Base-by-base conservation (phyloP, 2,888 invertebrate species). In the Pristionchus arcanus region DNA sequence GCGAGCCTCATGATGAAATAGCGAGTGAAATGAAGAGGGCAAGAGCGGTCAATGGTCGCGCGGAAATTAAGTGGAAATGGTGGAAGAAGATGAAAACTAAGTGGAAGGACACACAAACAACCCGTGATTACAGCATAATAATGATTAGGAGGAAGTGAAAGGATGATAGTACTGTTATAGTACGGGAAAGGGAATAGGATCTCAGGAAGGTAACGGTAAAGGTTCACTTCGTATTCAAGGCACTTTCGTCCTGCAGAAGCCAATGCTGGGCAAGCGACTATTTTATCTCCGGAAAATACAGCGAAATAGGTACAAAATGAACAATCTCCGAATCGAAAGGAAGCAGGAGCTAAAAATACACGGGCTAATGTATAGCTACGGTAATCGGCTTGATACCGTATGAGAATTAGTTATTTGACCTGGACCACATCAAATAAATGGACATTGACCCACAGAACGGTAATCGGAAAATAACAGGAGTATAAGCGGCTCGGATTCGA, bases 101-200 rank as follows among this genome's bases (percentile, higher is more conserved):
- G 25, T 37, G 74, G 19, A 25, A 77, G 68, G 68, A 68, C 68
- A 68, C 68, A 28, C 63, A 59, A 63, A 68, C 68, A 68, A 63
- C 63, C 31, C 68, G 68, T 68, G 31, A 68, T 68, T 68, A 68
- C 68, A n/a, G n/a, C 63, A 25, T n/a, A 55, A 16, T n/a, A 68
- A 15, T 68, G 68, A 68, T 68, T 68, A 19, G 42, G 42, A 31
- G 68, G 31, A 68, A 68, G 31, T 68, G 68, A 68, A 28, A 66
- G 66, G 68, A n/a, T 25, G n/a, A 11, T 63, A 63, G 25, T 63
- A n/a, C 63, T 63, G 63, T 63, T 4, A 63, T 25, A n/a, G 63
- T 63, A 63, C 63, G 11, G 63, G n/a, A 9, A n/a, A n/a, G 63
- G 11, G 25, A n/a, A 63, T 63, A 25, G 63, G n/a, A 9, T 11